Evolutionary conservation across 1,140 invertebrate species (phyloP), one percentile per base, ranked within the genome.

Genomic region (Apocrypta bakeri): DNA sequence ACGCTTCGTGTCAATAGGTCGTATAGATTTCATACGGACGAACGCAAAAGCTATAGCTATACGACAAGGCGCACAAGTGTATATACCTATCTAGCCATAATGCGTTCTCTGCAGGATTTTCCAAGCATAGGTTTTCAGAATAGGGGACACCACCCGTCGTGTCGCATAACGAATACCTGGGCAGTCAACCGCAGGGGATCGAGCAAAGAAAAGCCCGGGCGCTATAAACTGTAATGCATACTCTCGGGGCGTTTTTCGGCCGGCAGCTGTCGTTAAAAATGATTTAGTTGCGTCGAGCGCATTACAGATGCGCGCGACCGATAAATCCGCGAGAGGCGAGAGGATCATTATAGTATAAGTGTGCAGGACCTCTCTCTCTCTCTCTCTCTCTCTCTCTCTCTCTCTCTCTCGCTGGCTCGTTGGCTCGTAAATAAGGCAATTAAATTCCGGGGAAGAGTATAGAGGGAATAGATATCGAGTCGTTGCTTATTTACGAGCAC

Each of bases 101-200:
- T 9, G 25, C 27, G 66, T n/a, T 63, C 25, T 11, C 31, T 12
- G 17, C 63, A 8, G 21, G 56, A 40, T 37, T 81, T 66, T 74
- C 42, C 31, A 40, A 0, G 42, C 63, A 17, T 1, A 27, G 68
- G 2, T 73, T 73, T 66, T 71, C 79, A 42, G 71, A 61, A 25
- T 21, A 8, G 11, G 64, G 24, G 64, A 14, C 56, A 84, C 88
- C 89, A 86, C 88, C 88, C 88, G 87, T 86, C 83, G 88, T 69
- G 88, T 85, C 74, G 83, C 86, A 87, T 89, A 88, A 89, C 86
- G 86, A 89, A 63, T 86, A 84, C 68, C 48, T 72, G 84, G 7
- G 11, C 12, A 6, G 6, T 6, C 84, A 84, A 85, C 86, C 86
- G 82, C 85, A 85, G 85, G 73, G 83, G 56, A 81, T 81, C 69